Conservation (phyloP, 2,888 invertebrate genomes). For the Drosophila anomalipes region DNA sequence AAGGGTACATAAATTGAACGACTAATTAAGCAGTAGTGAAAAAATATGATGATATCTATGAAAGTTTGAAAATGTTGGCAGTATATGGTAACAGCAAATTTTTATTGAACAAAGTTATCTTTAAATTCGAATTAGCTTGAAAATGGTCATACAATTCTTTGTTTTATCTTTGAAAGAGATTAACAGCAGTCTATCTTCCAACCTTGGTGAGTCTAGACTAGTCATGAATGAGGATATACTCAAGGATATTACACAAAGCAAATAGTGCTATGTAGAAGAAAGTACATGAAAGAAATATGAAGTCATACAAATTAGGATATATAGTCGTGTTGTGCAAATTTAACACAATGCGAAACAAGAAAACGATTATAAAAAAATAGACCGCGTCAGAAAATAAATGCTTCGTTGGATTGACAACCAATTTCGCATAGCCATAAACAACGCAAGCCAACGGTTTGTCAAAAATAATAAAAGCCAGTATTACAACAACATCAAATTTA, state of each 20-base stretch:
- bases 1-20: background rate
- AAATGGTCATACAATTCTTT: background rate
- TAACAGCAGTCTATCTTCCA: background rate
- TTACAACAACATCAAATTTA: constrained; percentile 16
- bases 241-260: background rate
- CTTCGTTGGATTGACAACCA: background rate
- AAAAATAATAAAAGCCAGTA: constrained; percentile 24
- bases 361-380: background rate
- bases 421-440: constrained; percentile 3
- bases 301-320: background rate
- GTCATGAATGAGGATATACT: no score
- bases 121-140: background rate
- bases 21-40: background rate
- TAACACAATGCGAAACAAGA: background rate
- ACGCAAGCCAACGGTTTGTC: background rate
- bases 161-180: rapidly evolving
- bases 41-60: background rate
- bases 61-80: background rate
- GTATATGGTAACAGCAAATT: background rate
- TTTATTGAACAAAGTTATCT: background rate
- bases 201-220: background rate
- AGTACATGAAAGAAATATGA: background rate
- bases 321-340: background rate
- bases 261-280: background rate
- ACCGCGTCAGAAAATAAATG: background rate